Evolutionary conservation across 2,113 vertebrate genomes (phyloP).

Genomic region (Proterorhinus semilunaris): DNA sequence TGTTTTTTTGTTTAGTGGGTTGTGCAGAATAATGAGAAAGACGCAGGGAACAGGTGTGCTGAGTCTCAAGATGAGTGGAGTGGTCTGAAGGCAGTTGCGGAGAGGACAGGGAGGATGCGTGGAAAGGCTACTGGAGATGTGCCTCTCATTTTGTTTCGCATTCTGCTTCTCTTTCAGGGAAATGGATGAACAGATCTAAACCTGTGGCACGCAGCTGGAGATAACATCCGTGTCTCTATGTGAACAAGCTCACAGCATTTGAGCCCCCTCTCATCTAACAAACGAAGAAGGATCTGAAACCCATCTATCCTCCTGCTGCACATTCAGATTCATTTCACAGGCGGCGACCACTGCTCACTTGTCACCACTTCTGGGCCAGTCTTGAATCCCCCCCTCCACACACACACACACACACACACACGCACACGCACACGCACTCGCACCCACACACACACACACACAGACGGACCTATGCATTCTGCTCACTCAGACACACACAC

Average conservation of each 20-base stretch:
- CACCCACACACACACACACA: background rate
- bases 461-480: conserved; percentile 23
- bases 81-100: conserved; percentile 30
- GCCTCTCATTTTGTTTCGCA: conserved; percentile 15
- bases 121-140: conserved; percentile 10
- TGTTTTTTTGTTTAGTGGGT: conserved; percentile 62
- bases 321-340: conserved; percentile 60
- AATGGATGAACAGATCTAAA: conserved; percentile 14
- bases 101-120: conserved; percentile 41
- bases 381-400: background rate
- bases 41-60: conserved; percentile 53
- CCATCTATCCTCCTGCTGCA: conserved; percentile 61
- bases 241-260: conserved; percentile 52
- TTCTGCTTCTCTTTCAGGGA: conserved; percentile 61
- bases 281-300: conserved; percentile 69
- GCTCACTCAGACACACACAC: conserved; percentile 23
- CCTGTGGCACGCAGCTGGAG: conserved; percentile 42
- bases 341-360: conserved; percentile 60
- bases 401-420: too few species aligned
- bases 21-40: conserved; percentile 50
- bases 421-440: too few species aligned
- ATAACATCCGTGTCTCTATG: conserved; percentile 40
- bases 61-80: conserved; percentile 8
- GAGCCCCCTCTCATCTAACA: conserved; percentile 58
- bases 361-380: conserved; percentile 28